phyloP scores from a whole-genome alignment of 2,888 invertebrate species.

The Rhagonycha fulva region DNA sequence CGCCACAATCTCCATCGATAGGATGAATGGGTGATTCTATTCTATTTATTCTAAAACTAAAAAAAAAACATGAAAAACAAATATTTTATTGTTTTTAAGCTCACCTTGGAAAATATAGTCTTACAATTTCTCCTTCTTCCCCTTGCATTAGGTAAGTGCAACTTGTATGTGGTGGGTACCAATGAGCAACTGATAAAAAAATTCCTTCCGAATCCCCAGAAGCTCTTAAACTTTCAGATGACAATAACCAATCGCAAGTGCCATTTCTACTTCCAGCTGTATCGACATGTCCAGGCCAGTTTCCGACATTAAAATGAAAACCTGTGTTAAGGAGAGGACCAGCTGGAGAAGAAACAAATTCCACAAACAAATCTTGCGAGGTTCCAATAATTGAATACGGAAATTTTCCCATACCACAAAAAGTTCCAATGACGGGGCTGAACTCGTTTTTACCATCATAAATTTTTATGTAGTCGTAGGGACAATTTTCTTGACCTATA shows the following conservation, averaged over 20 bases:
- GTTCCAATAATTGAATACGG: conserved; percentile 94
- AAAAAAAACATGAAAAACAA: conserved; percentile 35
- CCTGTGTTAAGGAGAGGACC: conserved; percentile 89
- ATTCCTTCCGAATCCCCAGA: conserved; percentile 85
- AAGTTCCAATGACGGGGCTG: conserved; percentile 85
- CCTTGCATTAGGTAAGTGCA: conserved; percentile 91
- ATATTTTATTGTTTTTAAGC: neutral
- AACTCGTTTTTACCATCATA: conserved; percentile 90
- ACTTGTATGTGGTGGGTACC: conserved; percentile 92
- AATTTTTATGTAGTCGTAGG: conserved; percentile 86
- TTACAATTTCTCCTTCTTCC: conserved; percentile 82
- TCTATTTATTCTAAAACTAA: conserved; percentile 83
- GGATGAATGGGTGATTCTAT: conserved; percentile 87
- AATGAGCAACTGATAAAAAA: conserved; percentile 88
- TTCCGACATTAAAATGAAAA: conserved; percentile 93
- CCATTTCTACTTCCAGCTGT: conserved; percentile 86
- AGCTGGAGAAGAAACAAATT: conserved; percentile 87
- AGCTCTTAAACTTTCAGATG: conserved; percentile 77
- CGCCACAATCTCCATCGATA: conserved; percentile 87
- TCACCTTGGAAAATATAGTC: conserved; percentile 87
- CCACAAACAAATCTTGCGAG: conserved; percentile 85
- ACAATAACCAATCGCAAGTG: conserved; percentile 86
- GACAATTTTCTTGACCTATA: conserved; percentile 81
- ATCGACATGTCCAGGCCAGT: conserved; percentile 92
- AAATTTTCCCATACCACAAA: conserved; percentile 92